Conservation (phyloP, 92 coral and sea anemone species). For the Ricordea florida region DNA sequence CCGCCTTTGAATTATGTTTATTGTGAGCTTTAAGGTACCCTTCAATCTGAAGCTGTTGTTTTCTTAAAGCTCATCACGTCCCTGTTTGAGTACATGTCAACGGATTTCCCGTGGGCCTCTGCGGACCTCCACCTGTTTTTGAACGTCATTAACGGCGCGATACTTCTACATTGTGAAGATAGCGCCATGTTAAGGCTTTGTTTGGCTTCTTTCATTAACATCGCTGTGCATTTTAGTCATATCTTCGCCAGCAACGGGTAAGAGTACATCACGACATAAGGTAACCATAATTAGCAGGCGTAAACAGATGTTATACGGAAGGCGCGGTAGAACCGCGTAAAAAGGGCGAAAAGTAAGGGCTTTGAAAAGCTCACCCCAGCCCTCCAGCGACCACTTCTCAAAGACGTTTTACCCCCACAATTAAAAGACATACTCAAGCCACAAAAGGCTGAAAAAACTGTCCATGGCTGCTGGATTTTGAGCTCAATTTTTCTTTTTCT, state of each 20-base stretch:
- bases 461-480: too few relatives aligned
- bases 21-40: too few relatives aligned
- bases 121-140: constrained; percentile 94
- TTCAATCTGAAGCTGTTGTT: neutral
- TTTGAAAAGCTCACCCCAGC: too few relatives aligned
- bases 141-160: constrained; percentile 95
- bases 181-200: constrained; percentile 93
- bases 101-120: constrained; percentile 97
- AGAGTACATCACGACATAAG: neutral
- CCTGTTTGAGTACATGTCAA: constrained; percentile 85
- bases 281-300: neutral
- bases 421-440: too few relatives aligned
- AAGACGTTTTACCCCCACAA: too few relatives aligned
- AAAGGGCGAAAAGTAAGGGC: too few relatives aligned
- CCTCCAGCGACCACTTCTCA: too few relatives aligned
- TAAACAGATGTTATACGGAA: too few relatives aligned
- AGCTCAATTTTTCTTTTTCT: too few relatives aligned
- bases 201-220: constrained; percentile 82
- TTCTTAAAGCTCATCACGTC: constrained; percentile 77
- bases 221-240: constrained; percentile 89
- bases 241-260: constrained; percentile 96
- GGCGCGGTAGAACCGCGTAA: too few relatives aligned
- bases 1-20: too few relatives aligned
- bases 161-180: constrained; percentile 95
- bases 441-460: too few relatives aligned